Conservation (phyloP, 2,797 vertebrate species). For the Gallirallus australis region DNA sequence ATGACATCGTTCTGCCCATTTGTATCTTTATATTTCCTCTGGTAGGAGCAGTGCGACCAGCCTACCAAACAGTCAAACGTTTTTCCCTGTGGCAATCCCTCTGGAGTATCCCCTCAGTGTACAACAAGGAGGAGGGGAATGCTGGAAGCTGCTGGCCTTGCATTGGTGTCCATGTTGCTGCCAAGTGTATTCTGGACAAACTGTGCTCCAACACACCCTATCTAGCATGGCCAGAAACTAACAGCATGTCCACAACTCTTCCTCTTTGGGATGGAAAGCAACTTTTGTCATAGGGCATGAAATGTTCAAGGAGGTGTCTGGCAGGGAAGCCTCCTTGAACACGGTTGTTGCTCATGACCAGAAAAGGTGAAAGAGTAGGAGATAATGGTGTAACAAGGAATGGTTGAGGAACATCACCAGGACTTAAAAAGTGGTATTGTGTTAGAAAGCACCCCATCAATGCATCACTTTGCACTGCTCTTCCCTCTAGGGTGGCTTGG, state of each 20-base stretch:
- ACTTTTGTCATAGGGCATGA: background rate
- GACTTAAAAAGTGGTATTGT: background rate
- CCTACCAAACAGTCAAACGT: background rate
- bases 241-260: background rate
- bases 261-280: background rate
- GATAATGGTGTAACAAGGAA: background rate
- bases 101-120: background rate
- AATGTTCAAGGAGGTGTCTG: background rate
- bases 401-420: background rate
- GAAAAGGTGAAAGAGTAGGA: background rate
- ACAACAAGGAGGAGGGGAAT: background rate
- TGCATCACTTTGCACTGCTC: background rate
- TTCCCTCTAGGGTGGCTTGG: background rate
- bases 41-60: background rate
- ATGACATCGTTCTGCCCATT: background rate
- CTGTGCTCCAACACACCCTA: background rate
- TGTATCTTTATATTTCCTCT: background rate
- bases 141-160: background rate
- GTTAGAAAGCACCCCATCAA: background rate
- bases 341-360: background rate
- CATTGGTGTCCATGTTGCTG: accelerated
- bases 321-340: background rate
- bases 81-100: background rate
- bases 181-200: background rate
- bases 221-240: background rate